These are phyloP conservation scores for Neogobius melanostomus DNA, from an alignment of 2,113 vertebrate genomes.

Conservation along the genomic window DNA sequence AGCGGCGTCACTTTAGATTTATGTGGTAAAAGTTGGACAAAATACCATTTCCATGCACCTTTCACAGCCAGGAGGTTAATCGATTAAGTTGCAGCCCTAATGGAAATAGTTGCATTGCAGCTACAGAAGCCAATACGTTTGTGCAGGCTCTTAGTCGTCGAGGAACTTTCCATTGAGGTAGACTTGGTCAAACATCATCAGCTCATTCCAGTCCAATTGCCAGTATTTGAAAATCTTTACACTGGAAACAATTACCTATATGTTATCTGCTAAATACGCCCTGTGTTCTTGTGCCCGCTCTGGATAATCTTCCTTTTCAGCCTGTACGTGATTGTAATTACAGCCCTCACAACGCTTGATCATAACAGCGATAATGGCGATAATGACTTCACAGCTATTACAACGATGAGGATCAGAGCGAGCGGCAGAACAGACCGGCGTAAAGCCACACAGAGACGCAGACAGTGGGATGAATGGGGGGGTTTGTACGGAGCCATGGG, in stretches of 20 bases:
- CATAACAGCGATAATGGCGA: slow-evolving; percentile 29
- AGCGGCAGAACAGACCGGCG: slow-evolving; percentile 4
- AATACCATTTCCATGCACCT: too few species aligned
- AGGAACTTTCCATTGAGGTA: too few species aligned
- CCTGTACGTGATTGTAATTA: slow-evolving; percentile 7
- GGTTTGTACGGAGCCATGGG: slow-evolving; percentile 32
- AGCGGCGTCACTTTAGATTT: too few species aligned
- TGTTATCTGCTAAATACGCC: neutral
- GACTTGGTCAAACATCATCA: too few species aligned
- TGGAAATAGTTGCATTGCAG: too few species aligned
- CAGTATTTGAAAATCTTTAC: too few species aligned
- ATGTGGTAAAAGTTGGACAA: too few species aligned
- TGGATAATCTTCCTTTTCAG: neutral
- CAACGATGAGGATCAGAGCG: slow-evolving; percentile 26
- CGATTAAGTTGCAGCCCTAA: too few species aligned
- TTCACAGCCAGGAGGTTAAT: too few species aligned
- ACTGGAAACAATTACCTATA: neutral
- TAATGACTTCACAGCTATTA: slow-evolving; percentile 45
- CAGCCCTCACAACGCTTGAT: slow-evolving; percentile 1
- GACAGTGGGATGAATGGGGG: slow-evolving; percentile 38
- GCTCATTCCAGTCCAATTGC: too few species aligned
- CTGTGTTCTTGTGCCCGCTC: neutral
- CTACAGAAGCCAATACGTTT: too few species aligned
- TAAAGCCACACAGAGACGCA: slow-evolving; percentile 32
- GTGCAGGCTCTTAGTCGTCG: too few species aligned